Conservation (phyloP, 2,888 invertebrate species). For the Megalurothrips usitatus region DNA sequence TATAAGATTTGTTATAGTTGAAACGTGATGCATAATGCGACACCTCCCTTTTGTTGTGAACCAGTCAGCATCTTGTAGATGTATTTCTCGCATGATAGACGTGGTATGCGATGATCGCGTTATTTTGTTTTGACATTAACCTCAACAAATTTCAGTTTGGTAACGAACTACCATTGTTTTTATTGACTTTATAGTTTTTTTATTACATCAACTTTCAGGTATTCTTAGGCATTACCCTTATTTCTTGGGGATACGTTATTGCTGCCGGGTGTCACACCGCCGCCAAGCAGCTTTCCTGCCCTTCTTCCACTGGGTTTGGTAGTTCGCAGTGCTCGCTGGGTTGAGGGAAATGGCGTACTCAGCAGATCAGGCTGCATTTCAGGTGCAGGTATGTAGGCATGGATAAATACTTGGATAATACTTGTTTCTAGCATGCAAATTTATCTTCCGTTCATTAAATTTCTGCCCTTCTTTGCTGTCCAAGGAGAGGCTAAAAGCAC, state of each 20-base stretch:
- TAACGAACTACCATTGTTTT: not conserved
- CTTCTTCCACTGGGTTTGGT: not conserved
- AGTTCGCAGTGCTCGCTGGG: not conserved
- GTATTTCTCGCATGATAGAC: not conserved
- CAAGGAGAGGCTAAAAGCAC: slow-evolving; percentile 72
- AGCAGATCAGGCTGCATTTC: slow-evolving; percentile 70
- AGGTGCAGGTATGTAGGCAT: slow-evolving; percentile 52
- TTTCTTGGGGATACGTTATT: slow-evolving; percentile 54
- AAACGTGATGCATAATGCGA: not conserved
- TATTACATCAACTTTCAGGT: slow-evolving; percentile 35
- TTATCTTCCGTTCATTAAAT: slow-evolving; percentile 29
- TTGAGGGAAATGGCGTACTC: slow-evolving; percentile 63
- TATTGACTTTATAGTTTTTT: not conserved
- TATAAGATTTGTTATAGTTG: not conserved
- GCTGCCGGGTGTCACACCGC: slow-evolving; percentile 46
- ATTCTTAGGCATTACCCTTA: slow-evolving; percentile 45
- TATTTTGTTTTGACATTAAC: not conserved
- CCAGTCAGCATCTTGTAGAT: not conserved
- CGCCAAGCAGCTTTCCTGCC: slow-evolving; percentile 31
- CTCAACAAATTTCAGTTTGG: not conserved
- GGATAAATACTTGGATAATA: slow-evolving; percentile 13
- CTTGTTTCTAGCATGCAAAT: slow-evolving; percentile 13
- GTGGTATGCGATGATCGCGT: not conserved
- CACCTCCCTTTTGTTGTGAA: not conserved
- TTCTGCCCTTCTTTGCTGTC: slow-evolving; percentile 39